phyloP scores from a whole-genome alignment of 2,797 vertebrate species.

The Thunnus albacares region DNA sequence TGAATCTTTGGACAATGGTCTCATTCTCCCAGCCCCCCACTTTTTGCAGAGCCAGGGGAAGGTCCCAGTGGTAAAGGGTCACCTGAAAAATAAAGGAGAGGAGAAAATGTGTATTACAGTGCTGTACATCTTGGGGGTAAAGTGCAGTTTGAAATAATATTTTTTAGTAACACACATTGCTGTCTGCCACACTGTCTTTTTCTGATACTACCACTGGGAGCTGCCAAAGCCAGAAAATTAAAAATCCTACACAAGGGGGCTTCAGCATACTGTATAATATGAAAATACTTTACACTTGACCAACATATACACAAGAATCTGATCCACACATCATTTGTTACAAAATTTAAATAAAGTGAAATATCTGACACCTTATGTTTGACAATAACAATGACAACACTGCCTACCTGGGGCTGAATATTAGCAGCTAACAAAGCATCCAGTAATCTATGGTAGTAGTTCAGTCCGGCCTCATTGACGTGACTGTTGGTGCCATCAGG shows the following conservation, averaged over 20 bases:
- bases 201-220: too few relatives aligned
- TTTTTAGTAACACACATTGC: background rate
- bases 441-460: conserved; percentile 88
- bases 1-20: conserved; percentile 86
- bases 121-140: background rate
- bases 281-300: too few relatives aligned
- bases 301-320: too few relatives aligned
- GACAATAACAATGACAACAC: background rate
- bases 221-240: too few relatives aligned
- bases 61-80: conserved; percentile 94
- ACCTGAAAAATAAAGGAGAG: conserved; percentile 75
- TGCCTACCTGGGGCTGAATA: conserved; percentile 89
- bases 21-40: conserved; percentile 91
- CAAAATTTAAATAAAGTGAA: too few relatives aligned
- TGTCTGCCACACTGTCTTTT: too few relatives aligned
- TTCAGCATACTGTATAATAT: too few relatives aligned
- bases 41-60: conserved; percentile 89
- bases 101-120: background rate
- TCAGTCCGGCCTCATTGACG: conserved; percentile 88
- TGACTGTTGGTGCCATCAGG: conserved; percentile 88
- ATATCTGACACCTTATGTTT: too few relatives aligned
- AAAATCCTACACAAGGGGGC: too few relatives aligned
- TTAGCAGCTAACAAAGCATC: conserved; percentile 87
- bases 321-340: too few relatives aligned
- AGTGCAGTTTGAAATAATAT: background rate